Conservation (phyloP, 1,140 invertebrate species). For the Bombus balteatus region DNA sequence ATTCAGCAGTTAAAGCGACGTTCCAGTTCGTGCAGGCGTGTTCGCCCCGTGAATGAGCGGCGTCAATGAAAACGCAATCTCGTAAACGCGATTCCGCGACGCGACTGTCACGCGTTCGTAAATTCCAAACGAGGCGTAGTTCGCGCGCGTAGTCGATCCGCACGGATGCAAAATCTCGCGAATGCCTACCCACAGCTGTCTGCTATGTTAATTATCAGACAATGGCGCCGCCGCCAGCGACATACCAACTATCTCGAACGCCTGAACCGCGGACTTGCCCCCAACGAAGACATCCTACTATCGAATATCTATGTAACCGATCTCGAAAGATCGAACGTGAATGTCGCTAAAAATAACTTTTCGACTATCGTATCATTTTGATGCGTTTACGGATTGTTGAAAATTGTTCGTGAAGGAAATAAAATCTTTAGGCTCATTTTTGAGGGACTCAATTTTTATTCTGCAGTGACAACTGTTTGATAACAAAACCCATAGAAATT, state of each 20-base stretch:
- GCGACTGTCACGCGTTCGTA: constrained; percentile 32
- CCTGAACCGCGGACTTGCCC: neutral
- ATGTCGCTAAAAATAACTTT: no score
- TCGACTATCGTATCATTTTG: no score
- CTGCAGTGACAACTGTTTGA: no score
- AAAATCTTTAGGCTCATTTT: no score
- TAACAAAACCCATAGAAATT: no score
- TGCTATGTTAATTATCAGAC: constrained; percentile 65
- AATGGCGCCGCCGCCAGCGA: constrained; percentile 48
- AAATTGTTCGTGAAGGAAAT: no score
- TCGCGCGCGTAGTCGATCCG: neutral
- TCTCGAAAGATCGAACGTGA: neutral
- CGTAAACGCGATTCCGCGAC: constrained; percentile 27
- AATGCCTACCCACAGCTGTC: constrained; percentile 47
- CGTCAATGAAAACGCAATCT: constrained; percentile 38
- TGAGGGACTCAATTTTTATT: no score
- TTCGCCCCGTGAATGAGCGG: constrained; percentile 3
- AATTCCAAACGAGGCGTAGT: constrained; percentile 19
- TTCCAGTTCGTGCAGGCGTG: neutral
- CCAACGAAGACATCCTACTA: constrained; percentile 4
- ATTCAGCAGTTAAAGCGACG: neutral
- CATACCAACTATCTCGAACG: constrained; percentile 10
- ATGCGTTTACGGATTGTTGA: no score
- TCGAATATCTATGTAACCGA: neutral
- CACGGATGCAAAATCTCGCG: constrained; percentile 43